Base-by-base conservation (phyloP, 2,888 invertebrate species). In the Ennomos fuscantarius region DNA sequence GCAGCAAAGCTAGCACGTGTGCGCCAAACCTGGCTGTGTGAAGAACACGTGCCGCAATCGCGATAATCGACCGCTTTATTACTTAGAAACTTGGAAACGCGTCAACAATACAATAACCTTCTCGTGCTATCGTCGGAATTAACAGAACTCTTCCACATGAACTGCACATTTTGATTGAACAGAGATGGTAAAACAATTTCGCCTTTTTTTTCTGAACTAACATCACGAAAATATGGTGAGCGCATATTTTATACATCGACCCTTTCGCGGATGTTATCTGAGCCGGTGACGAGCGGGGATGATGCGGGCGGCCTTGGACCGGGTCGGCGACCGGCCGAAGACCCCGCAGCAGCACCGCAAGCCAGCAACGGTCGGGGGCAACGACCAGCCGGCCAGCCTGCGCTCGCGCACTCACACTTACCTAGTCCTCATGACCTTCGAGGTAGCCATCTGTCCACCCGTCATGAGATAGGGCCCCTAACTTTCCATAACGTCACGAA, bases 291-390 rank as follows among this genome's bases (percentile, higher is more conserved):
- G 76, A 66, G 86, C 84, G 84, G 88, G 89, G 89, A 86, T 89
- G 89, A 87, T 89, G 89, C 88, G 87, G 88, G 84, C 87, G 90
- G 89, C 91, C 91, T 91, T 91, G 90, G 80, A 69, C 66, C 85
- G 85, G 91, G 90, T 92, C 91, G 90, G 80, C 87, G 91, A 92
- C 91, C 92, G 91, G 92, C 76, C 90, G 89, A 88, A 90, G 90
- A 91, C 91, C 91, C 81, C 83, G 51, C 44, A 86, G 77, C 88
- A 89, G 87, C 90, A 88, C 89, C 84, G 84, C 86, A 82, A 86
- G 81, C 82, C 87, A 89, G 86, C 91, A 90, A 89, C 90, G 89
- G 90, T 88, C 82, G 90, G 88, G 90, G 91, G 89, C 90, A 91
- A 91, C 89, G 91, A 88, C 90, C 89, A 86, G 73, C 71, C 78